phyloP scores from a whole-genome alignment of 2,797 vertebrate species.

The Telmatherina bonti region DNA sequence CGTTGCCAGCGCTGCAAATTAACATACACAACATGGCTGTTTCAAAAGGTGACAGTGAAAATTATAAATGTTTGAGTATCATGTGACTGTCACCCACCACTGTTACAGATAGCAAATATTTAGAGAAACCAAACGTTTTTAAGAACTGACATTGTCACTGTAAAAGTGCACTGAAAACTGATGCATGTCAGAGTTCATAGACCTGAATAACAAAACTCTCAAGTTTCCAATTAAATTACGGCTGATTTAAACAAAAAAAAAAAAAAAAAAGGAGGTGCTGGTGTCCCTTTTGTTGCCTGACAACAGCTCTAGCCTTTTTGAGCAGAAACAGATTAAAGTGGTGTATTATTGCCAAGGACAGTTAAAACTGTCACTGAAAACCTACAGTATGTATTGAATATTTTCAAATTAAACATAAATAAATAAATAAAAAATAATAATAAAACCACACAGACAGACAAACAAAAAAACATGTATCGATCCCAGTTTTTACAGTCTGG shows the following conservation, averaged over 20 bases:
- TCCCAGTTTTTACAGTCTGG: too few relatives aligned
- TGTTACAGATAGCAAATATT: background rate
- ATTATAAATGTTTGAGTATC: background rate
- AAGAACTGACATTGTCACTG: background rate
- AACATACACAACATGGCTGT: slow-evolving; percentile 7
- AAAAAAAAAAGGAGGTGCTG: slow-evolving; percentile 6
- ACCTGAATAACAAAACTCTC: slow-evolving; percentile 10
- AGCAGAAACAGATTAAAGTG: slow-evolving; percentile 16
- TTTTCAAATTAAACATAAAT: too few relatives aligned
- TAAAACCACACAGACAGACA: too few relatives aligned
- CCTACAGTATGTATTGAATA: background rate
- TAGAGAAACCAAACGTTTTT: background rate
- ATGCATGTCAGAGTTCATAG: background rate
- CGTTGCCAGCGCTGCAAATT: slow-evolving; percentile 23
- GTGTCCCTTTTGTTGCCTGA: slow-evolving; percentile 39
- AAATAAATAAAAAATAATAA: too few relatives aligned
- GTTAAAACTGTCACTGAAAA: slow-evolving; percentile 5
- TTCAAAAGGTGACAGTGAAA: background rate
- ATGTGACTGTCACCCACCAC: background rate
- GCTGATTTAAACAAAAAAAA: slow-evolving; percentile 11
- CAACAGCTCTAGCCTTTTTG: slow-evolving; percentile 37
- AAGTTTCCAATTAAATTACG: slow-evolving; percentile 35
- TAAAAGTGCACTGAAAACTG: background rate
- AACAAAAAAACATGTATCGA: too few relatives aligned
- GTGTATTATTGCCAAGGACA: slow-evolving; percentile 45